phyloP scores from a whole-genome alignment of 1,140 invertebrate genomes.

The Araneus ventricosus region DNA sequence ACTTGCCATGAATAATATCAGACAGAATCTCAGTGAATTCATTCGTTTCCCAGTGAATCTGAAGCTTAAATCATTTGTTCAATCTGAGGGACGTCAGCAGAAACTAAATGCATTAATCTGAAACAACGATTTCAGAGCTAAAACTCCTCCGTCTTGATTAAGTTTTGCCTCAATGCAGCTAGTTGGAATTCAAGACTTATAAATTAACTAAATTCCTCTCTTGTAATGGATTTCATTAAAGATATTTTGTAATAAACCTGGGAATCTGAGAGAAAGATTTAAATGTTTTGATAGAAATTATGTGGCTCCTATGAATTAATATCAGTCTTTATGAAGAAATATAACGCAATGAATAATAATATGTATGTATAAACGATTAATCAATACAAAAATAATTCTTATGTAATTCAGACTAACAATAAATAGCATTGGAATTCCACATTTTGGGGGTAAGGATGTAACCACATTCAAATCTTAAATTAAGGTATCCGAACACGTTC shows the following conservation, averaged over 20 bases:
- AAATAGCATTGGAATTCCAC: no score
- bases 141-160: neutral
- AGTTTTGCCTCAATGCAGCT: neutral
- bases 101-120: neutral
- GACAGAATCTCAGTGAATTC: neutral
- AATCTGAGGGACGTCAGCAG: neutral
- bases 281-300: no score
- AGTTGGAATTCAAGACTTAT: neutral
- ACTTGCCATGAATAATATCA: slow-evolving; percentile 4
- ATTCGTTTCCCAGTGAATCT: neutral
- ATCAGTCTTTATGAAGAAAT: no score
- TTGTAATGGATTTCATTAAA: neutral
- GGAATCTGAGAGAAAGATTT: no score
- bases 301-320: no score
- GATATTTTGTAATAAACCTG: neutral
- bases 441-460: no score
- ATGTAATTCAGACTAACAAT: no score
- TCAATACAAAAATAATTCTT: no score
- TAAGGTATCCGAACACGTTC: no score
- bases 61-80: neutral
- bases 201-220: neutral
- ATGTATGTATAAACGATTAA: no score
- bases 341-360: no score
- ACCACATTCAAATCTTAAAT: no score
- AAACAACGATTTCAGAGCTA: neutral